Percentiles rank a stretch among this genome's conserved stretches.
phyloP scores from a whole-genome alignment of 2,797 vertebrate genomes.

The Sebastes hopkinsi region DNA sequence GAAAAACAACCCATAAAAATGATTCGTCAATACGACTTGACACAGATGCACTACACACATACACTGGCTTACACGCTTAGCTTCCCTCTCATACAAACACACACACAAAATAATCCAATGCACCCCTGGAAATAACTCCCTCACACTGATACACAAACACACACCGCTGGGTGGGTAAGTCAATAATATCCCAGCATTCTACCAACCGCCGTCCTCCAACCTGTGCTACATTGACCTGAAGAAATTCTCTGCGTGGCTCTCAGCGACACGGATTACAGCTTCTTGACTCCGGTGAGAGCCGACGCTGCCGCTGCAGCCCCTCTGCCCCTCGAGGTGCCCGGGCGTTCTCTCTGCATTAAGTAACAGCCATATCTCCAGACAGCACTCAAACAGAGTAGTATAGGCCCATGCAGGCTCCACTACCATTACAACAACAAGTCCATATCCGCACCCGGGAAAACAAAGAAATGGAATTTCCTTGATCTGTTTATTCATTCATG shows the following conservation, averaged over 20 bases:
- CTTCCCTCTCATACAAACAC: slow-evolving; percentile 16
- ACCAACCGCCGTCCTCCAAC: slow-evolving; percentile 16
- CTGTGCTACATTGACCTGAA: slow-evolving; percentile 56
- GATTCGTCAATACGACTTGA: slow-evolving; percentile 48
- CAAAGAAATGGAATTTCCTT: slow-evolving; percentile 58
- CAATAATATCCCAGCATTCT: slow-evolving; percentile 49
- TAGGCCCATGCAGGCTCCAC: not conserved
- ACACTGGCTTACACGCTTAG: not conserved
- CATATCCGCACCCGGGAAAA: slow-evolving; percentile 21
- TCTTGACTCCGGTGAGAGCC: slow-evolving; percentile 23
- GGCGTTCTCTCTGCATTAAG: slow-evolving; percentile 38
- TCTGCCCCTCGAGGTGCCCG: slow-evolving; percentile 5
- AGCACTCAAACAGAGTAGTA: slow-evolving; percentile 41
- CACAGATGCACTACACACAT: slow-evolving; percentile 4
- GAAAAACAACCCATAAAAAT: slow-evolving; percentile 41
- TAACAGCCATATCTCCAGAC: slow-evolving; percentile 39
- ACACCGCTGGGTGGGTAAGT: slow-evolving; percentile 44
- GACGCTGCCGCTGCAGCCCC: not conserved
- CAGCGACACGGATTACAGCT: slow-evolving; percentile 44
- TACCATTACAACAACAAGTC: slow-evolving; percentile 36
- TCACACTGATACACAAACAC: slow-evolving; percentile 38
- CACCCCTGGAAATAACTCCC: slow-evolving; percentile 56
- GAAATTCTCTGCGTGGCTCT: slow-evolving; percentile 38
- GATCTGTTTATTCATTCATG: slow-evolving; percentile 75
- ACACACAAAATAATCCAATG: slow-evolving; percentile 43